phyloP scores from a whole-genome alignment of 2,797 vertebrate genomes.

The Galagoides demidoff region DNA sequence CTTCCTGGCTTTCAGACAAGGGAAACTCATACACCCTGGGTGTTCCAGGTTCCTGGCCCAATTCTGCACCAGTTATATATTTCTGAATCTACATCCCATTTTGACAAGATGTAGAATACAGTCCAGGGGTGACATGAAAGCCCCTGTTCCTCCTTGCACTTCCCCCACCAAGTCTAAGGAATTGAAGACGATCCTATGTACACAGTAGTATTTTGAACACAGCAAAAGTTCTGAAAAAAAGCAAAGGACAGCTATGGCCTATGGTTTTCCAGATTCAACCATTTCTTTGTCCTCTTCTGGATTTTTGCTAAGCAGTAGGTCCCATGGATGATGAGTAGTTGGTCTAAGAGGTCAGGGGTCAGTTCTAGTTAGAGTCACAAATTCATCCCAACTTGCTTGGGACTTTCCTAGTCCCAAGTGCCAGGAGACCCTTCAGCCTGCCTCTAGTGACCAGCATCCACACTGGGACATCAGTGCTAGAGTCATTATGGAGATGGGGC shows the following conservation, averaged over 20 bases:
- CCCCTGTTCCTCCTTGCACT: background rate
- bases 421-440: background rate
- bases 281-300: background rate
- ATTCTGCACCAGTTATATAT: background rate
- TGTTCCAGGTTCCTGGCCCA: background rate
- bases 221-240: background rate
- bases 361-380: background rate
- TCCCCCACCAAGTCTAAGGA: background rate
- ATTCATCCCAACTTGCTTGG: background rate
- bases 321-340: background rate
- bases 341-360: background rate
- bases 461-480: too few relatives aligned
- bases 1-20: background rate
- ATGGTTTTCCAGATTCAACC: background rate
- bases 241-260: background rate
- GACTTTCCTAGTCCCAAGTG: background rate
- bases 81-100: background rate
- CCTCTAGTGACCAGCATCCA: background rate
- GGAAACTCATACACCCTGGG: background rate
- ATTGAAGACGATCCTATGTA: background rate
- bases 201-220: background rate
- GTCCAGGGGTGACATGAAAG: background rate
- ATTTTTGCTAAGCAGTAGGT: background rate
- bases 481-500: background rate
- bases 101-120: background rate